Conservation (phyloP, 2,113 vertebrate genomes). For the Trachemys scripta region DNA sequence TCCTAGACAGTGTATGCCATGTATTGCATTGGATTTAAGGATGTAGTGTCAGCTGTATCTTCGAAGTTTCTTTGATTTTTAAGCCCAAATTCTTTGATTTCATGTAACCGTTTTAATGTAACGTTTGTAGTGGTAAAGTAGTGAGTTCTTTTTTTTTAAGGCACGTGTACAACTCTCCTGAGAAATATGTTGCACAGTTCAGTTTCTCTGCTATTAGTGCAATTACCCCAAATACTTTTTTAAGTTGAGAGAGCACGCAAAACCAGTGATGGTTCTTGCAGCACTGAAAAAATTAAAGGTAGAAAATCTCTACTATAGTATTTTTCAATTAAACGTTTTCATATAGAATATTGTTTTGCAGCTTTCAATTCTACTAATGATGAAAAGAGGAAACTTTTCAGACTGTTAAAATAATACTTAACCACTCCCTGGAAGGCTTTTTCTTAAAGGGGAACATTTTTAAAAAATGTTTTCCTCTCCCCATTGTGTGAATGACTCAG, state of each 20-base stretch:
- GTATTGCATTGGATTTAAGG: background rate
- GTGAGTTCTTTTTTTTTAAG: background rate
- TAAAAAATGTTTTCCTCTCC: background rate
- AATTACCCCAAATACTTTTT: background rate
- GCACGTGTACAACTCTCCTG: background rate
- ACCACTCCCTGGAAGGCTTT: slow-evolving; percentile 26
- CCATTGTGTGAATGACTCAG: background rate
- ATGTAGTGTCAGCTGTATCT: background rate
- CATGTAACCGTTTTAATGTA: no score
- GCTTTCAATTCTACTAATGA: background rate
- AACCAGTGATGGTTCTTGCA: background rate
- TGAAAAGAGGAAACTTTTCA: slow-evolving; percentile 38
- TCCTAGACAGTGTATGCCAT: background rate
- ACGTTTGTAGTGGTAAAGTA: background rate
- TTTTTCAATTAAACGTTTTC: slow-evolving; percentile 38
- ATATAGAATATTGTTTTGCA: slow-evolving; percentile 9
- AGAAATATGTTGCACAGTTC: background rate
- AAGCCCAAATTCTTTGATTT: background rate
- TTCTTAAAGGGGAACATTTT: background rate
- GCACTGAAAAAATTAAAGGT: slow-evolving; percentile 25
- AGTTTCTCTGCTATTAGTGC: background rate
- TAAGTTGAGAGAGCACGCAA: background rate
- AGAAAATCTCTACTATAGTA: background rate
- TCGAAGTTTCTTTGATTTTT: background rate
- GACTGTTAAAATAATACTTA: slow-evolving; percentile 4